Evolutionary conservation across 1,140 invertebrate genomes (phyloP).

Genomic region (Drosophila kohkoa): DNA sequence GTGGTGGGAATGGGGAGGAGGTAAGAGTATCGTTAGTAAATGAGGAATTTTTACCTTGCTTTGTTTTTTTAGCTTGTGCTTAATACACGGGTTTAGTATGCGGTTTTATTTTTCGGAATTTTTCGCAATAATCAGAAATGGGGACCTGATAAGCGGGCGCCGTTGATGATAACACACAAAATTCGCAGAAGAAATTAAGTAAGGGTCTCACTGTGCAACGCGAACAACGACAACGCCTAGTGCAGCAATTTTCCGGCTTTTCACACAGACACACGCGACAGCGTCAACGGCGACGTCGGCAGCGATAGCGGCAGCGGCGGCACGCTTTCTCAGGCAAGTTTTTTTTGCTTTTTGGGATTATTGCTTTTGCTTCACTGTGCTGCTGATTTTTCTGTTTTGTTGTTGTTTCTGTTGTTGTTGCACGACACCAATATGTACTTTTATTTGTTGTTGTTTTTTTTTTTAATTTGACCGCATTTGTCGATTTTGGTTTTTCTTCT

Average conservation of each 20-base stretch:
- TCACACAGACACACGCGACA: constrained; percentile 43
- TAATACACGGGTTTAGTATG: constrained; percentile 27
- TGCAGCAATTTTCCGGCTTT: constrained; percentile 75
- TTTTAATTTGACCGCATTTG: constrained; percentile 80
- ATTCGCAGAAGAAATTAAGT: constrained; percentile 25
- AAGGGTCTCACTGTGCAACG: constrained; percentile 31
- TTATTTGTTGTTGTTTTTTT: constrained; percentile 71
- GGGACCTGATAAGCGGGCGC: constrained; percentile 38
- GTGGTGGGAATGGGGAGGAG: background rate
- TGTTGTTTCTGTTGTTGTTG: constrained; percentile 22
- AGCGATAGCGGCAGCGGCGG: constrained; percentile 35
- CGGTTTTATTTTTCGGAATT: constrained; percentile 18
- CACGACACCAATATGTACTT: constrained; percentile 56
- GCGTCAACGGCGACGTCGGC: constrained; percentile 5
- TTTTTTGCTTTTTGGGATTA: constrained; percentile 46
- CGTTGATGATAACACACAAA: constrained; percentile 48
- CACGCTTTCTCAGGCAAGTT: constrained; percentile 66
- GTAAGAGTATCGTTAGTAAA: background rate
- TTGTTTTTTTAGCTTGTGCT: constrained; percentile 19
- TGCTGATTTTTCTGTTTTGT: constrained; percentile 21
- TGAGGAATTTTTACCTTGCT: constrained; percentile 31
- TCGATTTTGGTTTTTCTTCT: constrained; percentile 71
- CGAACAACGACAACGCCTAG: constrained; percentile 63
- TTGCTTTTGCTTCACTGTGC: constrained; percentile 48
- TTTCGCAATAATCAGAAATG: constrained; percentile 38